Percentiles rank a stretch among this genome's conserved stretches.
phyloP scores from a whole-genome alignment of 2,797 vertebrate genomes.

The Bryconaethiops microstoma region DNA sequence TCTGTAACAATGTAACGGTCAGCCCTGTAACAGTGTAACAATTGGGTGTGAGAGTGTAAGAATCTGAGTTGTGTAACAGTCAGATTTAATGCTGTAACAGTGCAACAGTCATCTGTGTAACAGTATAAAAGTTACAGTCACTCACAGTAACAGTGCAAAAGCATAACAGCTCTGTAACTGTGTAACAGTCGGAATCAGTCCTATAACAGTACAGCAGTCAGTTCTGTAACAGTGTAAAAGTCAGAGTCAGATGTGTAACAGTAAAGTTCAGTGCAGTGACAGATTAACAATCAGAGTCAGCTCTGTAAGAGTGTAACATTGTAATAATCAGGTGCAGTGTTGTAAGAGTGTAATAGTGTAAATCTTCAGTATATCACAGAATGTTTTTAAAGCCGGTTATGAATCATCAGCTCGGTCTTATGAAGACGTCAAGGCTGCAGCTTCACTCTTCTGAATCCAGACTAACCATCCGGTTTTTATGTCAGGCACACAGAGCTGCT shows the following conservation, averaged over 20 bases:
- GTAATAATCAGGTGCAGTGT: not conserved
- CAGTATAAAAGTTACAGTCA: not conserved
- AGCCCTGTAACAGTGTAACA: not conserved
- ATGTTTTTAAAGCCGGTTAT: not conserved
- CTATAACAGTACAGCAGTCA: not conserved
- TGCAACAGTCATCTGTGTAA: not conserved
- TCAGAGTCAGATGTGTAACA: not conserved
- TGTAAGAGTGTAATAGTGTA: not conserved
- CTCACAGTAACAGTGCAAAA: not conserved
- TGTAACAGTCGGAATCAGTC: not conserved
- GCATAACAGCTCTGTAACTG: not conserved
- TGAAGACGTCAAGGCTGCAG: not conserved
- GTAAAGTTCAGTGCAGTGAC: not conserved
- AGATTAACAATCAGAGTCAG: not conserved
- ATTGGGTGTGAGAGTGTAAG: not conserved
- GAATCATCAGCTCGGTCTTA: not conserved
- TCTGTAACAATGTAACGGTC: not conserved
- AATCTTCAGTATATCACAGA: too few species aligned
- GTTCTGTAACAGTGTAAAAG: not conserved
- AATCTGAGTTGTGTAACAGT: not conserved
- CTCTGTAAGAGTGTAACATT: not conserved
- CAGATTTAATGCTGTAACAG: not conserved
- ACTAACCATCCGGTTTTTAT: not conserved
- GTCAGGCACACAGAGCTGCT: too few species aligned
- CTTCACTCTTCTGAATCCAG: not conserved